Evolutionary conservation across 2,113 vertebrate species (phyloP), one percentile per base, ranked within the genome.

Genomic region (Limanda limanda): DNA sequence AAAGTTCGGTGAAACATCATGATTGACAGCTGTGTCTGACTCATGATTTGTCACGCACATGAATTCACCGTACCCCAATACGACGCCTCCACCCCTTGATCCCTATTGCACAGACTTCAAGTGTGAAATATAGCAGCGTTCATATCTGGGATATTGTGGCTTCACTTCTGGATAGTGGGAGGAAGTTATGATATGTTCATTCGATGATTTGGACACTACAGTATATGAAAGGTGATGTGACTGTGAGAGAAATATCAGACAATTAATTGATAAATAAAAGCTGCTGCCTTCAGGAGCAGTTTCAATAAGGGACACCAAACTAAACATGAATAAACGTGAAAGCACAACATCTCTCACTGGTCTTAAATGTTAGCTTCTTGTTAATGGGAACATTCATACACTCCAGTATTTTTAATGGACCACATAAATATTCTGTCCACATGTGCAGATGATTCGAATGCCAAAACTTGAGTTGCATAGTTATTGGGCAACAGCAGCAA

Each of bases 401-500:
- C 6, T 21, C 6, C 31, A 31, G 7, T 20, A 1, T 2, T 0
- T 40, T 70, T 72, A 63, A 79, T 75, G 15, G 51, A 27, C 5
- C 2, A 0, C 25, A 66, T 77, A 47, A 70, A 81, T 45, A 79
- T 71, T 81, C 60, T 68, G 23, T 20, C 54, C 21, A 60, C 78
- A 64, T 73, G 20, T 68, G 27, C 2, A 64, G 56, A 65, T 67
- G 20, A 77, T 20, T 47, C 21, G 18, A 66, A 68, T 59, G 67
- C 69, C 68, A 79, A 31, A 48, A 56, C 51, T 71, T n/a, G 17
- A 66, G 55, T 42, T 68, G 52, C 51, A 31, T 6, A 24, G n/a
- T 68, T 75, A 55, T 63, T 74, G 45, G 70, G 24, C 47, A 78
- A 64, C 18, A 42, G 65, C 31, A 71, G 55, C 73, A 76, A 73